phyloP scores from a whole-genome alignment of 2,888 invertebrate genomes.

The Philereme transversata region DNA sequence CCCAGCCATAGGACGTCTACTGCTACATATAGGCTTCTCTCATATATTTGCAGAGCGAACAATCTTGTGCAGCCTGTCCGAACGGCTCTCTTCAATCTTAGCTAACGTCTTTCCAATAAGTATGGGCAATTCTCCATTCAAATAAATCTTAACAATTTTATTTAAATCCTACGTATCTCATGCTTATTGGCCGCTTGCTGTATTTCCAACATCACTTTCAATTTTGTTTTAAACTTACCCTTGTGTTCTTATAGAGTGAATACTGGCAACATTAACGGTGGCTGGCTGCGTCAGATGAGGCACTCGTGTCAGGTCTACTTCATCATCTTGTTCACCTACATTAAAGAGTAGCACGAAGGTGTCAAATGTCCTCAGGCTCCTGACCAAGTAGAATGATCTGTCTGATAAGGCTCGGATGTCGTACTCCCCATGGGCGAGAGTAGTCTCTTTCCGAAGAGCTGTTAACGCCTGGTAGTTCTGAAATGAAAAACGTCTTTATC shows the following conservation, averaged over 20 bases:
- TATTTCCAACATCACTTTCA: too few species aligned
- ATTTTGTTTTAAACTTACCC: conserved; percentile 50
- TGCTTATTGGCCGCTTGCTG: too few species aligned
- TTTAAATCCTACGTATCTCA: too few species aligned
- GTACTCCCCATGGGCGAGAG: conserved; percentile 71
- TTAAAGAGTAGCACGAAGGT: conserved; percentile 79
- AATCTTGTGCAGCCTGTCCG: too few species aligned
- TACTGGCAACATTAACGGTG: conserved; percentile 58
- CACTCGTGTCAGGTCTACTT: conserved; percentile 62
- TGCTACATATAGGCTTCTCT: too few species aligned
- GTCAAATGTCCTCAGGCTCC: conserved; percentile 55
- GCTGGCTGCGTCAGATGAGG: conserved; percentile 50
- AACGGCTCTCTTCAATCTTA: too few species aligned
- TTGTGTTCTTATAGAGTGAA: conserved; percentile 54
- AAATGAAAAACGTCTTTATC: conserved; percentile 18
- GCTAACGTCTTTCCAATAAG: too few species aligned
- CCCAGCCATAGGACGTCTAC: too few species aligned
- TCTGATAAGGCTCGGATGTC: conserved; percentile 65
- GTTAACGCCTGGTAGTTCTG: conserved; percentile 83
- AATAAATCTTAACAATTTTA: too few species aligned
- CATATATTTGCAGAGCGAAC: too few species aligned
- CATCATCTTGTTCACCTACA: conserved; percentile 66
- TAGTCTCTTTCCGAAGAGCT: conserved; percentile 69
- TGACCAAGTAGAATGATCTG: conserved; percentile 61
- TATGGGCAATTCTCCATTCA: too few species aligned